Evolutionary conservation across 2,888 invertebrate genomes (phyloP).

Genomic region (Synergus laeviventris): DNA sequence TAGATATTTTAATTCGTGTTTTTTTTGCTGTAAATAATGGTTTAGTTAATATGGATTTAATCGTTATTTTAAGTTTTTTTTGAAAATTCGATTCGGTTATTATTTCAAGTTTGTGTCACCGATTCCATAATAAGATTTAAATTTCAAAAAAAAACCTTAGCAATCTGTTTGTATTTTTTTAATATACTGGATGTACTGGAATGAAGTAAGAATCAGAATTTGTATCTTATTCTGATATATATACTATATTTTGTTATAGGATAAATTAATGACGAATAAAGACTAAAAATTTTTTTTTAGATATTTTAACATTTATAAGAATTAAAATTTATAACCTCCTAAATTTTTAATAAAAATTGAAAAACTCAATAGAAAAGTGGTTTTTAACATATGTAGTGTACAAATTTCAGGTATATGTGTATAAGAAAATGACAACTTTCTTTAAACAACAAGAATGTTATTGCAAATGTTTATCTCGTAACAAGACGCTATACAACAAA

Average conservation of each 20-base stretch:
- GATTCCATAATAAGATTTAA: not conserved
- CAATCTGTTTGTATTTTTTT: no score
- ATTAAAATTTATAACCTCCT: no score
- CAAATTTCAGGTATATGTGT: not conserved
- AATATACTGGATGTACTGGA: no score
- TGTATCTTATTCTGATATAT: not conserved
- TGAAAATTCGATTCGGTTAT: not conserved
- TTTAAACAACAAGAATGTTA: constrained; percentile 57
- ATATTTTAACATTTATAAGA: no score
- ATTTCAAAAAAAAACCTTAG: no score
- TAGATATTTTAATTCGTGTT: not conserved
- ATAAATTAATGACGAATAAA: not conserved
- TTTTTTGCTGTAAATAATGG: not conserved
- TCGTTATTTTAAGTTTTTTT: not conserved
- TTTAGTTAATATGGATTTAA: not conserved
- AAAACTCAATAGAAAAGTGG: no score
- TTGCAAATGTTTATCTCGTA: constrained; percentile 70
- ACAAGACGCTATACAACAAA: constrained; percentile 72
- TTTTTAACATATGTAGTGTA: no score
- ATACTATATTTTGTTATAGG: not conserved
- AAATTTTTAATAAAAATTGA: no score
- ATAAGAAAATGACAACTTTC: not conserved
- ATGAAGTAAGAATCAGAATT: no score
- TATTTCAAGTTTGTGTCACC: not conserved
- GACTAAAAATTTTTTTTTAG: not conserved